Conservation (phyloP, 2,888 invertebrate genomes). For the Hartigia nigra region DNA sequence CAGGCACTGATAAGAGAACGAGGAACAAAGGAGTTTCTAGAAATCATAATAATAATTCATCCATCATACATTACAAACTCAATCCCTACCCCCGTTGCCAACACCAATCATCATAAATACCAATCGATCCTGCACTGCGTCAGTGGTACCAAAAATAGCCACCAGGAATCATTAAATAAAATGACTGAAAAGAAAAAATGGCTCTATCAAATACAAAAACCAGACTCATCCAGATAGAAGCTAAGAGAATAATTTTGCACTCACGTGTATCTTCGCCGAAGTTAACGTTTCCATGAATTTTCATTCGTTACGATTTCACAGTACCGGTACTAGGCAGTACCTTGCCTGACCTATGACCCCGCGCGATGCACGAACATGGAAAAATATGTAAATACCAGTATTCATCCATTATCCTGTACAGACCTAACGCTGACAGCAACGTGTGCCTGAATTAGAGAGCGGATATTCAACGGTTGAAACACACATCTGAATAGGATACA, state of each 20-base stretch:
- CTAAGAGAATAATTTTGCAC: background rate
- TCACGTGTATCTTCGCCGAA: background rate
- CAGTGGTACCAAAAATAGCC: background rate
- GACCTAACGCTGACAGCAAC: constrained; percentile 10
- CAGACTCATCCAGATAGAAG: background rate
- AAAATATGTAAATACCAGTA: constrained; percentile 57
- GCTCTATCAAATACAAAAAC: background rate
- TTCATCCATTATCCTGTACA: constrained; percentile 49
- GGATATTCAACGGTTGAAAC: background rate
- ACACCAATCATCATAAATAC: background rate
- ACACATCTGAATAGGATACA: background rate
- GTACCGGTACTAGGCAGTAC: constrained; percentile 54
- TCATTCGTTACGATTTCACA: background rate
- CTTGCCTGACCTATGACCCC: constrained; percentile 50
- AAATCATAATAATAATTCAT: background rate
- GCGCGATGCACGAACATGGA: constrained; percentile 51
- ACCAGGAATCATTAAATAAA: background rate
- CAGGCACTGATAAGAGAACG: background rate
- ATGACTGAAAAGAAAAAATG: background rate
- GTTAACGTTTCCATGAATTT: background rate
- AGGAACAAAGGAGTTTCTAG: background rate
- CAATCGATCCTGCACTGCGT: background rate
- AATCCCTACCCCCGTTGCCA: background rate
- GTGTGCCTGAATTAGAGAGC: background rate
- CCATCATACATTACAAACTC: background rate